Percentiles rank a stretch among this genome's conserved stretches.
Evolutionary conservation across 2,797 vertebrate genomes (phyloP).

Genomic region (Tangara arthus): DNA sequence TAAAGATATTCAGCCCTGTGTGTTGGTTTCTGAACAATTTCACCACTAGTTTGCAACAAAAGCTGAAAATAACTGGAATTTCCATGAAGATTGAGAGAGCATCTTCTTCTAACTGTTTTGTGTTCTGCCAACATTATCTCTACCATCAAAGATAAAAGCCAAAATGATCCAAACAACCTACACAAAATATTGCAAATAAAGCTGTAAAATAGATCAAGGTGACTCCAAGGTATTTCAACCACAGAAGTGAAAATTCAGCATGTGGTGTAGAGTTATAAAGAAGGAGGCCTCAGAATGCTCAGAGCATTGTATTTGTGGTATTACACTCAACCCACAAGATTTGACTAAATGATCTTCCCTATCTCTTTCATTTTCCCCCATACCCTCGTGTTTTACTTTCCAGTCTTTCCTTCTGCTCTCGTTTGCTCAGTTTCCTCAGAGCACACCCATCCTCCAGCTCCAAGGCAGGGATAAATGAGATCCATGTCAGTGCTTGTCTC

Average conservation of each 20-base stretch:
- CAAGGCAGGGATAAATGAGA: slow-evolving; percentile 1
- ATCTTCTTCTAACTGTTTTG: neutral
- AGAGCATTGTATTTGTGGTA: neutral
- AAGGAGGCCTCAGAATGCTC: neutral
- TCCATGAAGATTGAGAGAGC: neutral
- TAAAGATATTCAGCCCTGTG: neutral
- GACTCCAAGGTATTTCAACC: neutral
- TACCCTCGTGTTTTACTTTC: neutral
- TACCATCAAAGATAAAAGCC: neutral
- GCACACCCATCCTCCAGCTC: neutral
- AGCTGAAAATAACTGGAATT: neutral
- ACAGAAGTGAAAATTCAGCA: neutral
- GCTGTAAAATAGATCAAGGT: neutral
- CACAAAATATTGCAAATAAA: neutral
- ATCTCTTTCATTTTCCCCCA: neutral
- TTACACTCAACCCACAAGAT: neutral
- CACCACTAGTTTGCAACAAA: neutral
- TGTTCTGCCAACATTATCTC: neutral
- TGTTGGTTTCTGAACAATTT: neutral
- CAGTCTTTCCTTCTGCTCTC: neutral
- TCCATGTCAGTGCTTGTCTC: neutral
- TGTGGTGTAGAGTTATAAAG: neutral
- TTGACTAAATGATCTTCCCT: neutral
- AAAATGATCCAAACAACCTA: neutral
- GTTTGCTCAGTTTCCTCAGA: neutral